Conservation (phyloP, 1,140 invertebrate species). For the Mercenaria mercenaria region DNA sequence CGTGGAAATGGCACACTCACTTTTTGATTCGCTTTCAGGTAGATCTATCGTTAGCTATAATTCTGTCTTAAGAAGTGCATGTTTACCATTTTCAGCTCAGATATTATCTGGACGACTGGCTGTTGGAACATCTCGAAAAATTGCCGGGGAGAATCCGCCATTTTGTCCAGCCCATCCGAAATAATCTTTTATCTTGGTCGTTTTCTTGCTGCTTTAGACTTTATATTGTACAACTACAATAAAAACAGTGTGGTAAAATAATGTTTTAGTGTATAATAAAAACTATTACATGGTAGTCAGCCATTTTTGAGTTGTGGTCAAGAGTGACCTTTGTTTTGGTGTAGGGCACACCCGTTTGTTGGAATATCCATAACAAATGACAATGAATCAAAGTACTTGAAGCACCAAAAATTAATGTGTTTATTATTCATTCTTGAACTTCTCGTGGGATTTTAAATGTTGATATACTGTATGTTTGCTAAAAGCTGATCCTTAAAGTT, state of each 20-base stretch:
- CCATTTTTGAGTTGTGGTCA: neutral
- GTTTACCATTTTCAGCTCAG: too few relatives aligned
- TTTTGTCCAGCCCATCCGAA: slow-evolving; percentile 24
- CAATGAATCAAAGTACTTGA: neutral
- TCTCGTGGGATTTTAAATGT: too few relatives aligned
- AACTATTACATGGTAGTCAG: too few relatives aligned
- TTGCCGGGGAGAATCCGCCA: slow-evolving; percentile 19
- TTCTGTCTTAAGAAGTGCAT: neutral
- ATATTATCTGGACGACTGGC: neutral
- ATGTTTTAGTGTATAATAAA: too few relatives aligned
- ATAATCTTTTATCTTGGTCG: neutral
- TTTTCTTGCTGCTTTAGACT: neutral
- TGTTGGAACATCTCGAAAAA: slow-evolving; percentile 16
- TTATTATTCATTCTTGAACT: too few relatives aligned
- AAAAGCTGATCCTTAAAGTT: too few relatives aligned
- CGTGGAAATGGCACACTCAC: slow-evolving; percentile 22
- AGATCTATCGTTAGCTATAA: neutral
- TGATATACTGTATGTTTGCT: too few relatives aligned
- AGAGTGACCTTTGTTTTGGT: neutral
- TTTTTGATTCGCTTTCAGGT: slow-evolving; percentile 49
- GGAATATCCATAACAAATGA: slow-evolving; percentile 26
- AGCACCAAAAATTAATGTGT: neutral
- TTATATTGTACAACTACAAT: too few relatives aligned
- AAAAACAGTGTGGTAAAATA: too few relatives aligned
- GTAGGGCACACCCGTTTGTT: neutral